Evolutionary conservation across 2,888 invertebrate species (phyloP).

Genomic region (Eurois occulta): DNA sequence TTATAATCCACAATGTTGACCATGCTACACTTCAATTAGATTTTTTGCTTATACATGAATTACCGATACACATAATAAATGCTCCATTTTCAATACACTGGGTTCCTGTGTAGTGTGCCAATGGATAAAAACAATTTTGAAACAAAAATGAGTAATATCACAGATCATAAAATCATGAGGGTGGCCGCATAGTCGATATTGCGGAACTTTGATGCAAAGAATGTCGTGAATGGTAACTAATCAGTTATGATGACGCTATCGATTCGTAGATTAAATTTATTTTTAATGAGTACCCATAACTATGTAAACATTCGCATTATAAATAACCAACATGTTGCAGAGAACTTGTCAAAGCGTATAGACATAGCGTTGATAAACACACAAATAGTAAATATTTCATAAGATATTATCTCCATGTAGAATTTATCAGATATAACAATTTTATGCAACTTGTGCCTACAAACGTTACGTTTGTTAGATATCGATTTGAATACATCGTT

Average conservation of each 20-base stretch:
- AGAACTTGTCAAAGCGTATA: slow-evolving; percentile 58
- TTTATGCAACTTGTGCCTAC: slow-evolving; percentile 56
- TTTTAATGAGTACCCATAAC: slow-evolving; percentile 54
- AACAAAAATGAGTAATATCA: slow-evolving; percentile 62
- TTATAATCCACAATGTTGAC: slow-evolving; percentile 67
- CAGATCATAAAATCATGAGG: slow-evolving; percentile 63
- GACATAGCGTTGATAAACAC: slow-evolving; percentile 57
- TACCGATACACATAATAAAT: slow-evolving; percentile 63
- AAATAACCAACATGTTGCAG: slow-evolving; percentile 62
- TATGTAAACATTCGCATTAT: slow-evolving; percentile 58
- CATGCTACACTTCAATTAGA: slow-evolving; percentile 54
- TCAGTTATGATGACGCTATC: slow-evolving; percentile 43
- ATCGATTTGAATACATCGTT: slow-evolving; percentile 58
- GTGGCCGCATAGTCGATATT: slow-evolving; percentile 64
- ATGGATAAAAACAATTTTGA: slow-evolving; percentile 63
- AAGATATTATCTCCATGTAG: slow-evolving; percentile 55
- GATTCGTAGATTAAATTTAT: slow-evolving; percentile 32
- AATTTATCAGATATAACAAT: slow-evolving; percentile 69
- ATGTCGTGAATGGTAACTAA: slow-evolving; percentile 66
- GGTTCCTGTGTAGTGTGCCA: slow-evolving; percentile 35
- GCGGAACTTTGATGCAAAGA: slow-evolving; percentile 61
- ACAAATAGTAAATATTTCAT: slow-evolving; percentile 62
- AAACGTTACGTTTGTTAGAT: slow-evolving; percentile 55
- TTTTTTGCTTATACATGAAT: slow-evolving; percentile 50
- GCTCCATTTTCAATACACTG: slow-evolving; percentile 58